A percentile compares a stretch with the other conserved stretches of the same genome.
Conservation (phyloP, 2,113 vertebrate species). For the Columba janthina region DNA sequence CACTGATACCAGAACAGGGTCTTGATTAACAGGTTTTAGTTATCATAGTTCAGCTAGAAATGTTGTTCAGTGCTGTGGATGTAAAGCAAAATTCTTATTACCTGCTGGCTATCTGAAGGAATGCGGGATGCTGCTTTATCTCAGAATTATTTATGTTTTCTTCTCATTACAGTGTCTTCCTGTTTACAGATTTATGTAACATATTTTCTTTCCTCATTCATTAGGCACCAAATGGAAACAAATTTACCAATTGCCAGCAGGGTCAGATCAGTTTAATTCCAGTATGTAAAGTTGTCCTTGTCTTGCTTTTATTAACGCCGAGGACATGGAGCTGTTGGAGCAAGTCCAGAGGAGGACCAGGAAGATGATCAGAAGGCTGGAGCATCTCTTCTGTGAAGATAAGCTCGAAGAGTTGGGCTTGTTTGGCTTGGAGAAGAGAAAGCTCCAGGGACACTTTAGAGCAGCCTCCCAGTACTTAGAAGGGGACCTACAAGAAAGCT, state of each 20-base stretch:
- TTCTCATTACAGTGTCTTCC: background rate
- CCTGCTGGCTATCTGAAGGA: background rate
- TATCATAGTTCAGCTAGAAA: background rate
- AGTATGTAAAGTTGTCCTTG: background rate
- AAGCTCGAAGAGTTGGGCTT: too few species aligned
- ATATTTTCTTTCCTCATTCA: constrained; percentile 37
- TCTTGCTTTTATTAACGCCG: background rate
- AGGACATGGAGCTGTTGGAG: too few species aligned
- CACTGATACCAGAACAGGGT: background rate
- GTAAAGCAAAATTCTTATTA: background rate
- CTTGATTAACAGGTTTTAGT: background rate
- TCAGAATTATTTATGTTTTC: background rate
- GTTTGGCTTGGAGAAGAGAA: too few species aligned
- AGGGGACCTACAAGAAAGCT: too few species aligned
- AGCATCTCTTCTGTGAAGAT: too few species aligned
- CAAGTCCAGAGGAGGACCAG: too few species aligned
- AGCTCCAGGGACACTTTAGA: too few species aligned
- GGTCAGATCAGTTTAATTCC: constrained; percentile 10
- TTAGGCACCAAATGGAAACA: constrained; percentile 44
- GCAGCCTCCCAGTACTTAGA: too few species aligned
- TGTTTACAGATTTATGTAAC: constrained; percentile 14
- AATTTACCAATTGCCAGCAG: background rate
- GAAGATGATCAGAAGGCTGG: too few species aligned
- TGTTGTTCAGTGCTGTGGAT: background rate
- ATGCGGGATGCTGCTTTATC: background rate